Evolutionary conservation across 92 coral and sea anemone species (phyloP).

Genomic region (Palythoa heliodiscus): DNA sequence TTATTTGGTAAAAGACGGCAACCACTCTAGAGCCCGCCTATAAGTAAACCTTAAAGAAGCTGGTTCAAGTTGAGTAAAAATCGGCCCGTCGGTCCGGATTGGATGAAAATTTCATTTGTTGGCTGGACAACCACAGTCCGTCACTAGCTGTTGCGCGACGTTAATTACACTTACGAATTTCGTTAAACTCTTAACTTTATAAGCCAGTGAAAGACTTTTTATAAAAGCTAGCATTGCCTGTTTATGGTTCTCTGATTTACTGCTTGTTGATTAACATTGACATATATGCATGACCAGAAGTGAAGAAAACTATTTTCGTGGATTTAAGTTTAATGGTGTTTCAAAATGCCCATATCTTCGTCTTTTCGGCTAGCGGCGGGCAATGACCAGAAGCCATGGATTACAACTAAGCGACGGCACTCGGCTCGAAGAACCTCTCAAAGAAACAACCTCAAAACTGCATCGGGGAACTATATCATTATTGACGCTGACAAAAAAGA

Average conservation of each 20-base stretch:
- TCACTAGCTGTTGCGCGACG: no score
- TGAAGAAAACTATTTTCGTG: background rate
- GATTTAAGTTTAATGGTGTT: background rate
- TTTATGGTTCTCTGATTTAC: background rate
- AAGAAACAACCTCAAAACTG: background rate
- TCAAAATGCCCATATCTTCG: constrained; percentile 87
- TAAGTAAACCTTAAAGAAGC: no score
- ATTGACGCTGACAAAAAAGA: background rate
- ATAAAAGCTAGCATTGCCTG: background rate
- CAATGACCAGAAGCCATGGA: constrained; percentile 14
- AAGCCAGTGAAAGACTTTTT: background rate
- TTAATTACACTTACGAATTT: background rate
- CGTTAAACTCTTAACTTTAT: background rate
- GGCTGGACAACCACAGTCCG: no score
- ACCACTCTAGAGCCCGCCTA: no score
- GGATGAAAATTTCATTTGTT: no score
- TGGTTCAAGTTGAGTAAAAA: no score
- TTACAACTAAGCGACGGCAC: constrained; percentile 3
- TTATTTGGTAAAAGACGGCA: no score
- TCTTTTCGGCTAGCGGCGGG: constrained; percentile 55
- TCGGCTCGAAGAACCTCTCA: background rate
- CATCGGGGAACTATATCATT: background rate
- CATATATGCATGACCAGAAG: background rate
- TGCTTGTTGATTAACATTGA: background rate
- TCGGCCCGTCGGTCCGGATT: no score